Conservation (phyloP, 2,113 vertebrate genomes). For the Condylura cristata region DNA sequence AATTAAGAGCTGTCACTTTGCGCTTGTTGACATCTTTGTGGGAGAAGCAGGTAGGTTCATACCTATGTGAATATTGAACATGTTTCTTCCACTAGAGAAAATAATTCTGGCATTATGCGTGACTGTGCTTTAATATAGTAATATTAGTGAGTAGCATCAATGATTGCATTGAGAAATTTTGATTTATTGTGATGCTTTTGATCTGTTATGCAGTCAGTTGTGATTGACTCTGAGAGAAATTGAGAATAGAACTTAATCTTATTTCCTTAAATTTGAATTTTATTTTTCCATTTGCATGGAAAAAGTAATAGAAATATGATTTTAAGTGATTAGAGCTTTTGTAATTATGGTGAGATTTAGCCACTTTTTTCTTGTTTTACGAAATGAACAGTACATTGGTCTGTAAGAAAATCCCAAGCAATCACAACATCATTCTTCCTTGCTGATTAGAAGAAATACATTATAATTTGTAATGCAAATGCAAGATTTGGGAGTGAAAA, state of each 20-base stretch:
- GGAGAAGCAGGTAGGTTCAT: conserved; percentile 92
- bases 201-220: not conserved
- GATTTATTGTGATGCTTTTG: not conserved
- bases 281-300: conserved; percentile 35
- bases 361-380: conserved; percentile 49
- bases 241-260: conserved; percentile 41
- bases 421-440: conserved; percentile 50
- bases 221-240: conserved; percentile 36
- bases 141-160: not conserved
- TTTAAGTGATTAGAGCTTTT: conserved; percentile 45
- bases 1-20: conserved; percentile 89
- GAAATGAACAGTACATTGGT: not conserved
- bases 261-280: conserved; percentile 44
- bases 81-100: not conserved
- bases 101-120: not conserved
- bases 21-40: conserved; percentile 94
- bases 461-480: conserved; percentile 53
- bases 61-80: not conserved
- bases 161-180: conserved; percentile 17
- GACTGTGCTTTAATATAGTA: conserved; percentile 2
- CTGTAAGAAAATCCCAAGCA: conserved; percentile 43
- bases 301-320: conserved; percentile 43
- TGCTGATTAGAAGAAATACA: conserved; percentile 35
- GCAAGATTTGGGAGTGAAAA: conserved; percentile 15
- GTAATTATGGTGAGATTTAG: conserved; percentile 42